A percentile compares a stretch with the other conserved stretches of the same genome.
Evolutionary conservation across 2,113 vertebrate genomes (phyloP).

Genomic region (Burhinus bistriatus): DNA sequence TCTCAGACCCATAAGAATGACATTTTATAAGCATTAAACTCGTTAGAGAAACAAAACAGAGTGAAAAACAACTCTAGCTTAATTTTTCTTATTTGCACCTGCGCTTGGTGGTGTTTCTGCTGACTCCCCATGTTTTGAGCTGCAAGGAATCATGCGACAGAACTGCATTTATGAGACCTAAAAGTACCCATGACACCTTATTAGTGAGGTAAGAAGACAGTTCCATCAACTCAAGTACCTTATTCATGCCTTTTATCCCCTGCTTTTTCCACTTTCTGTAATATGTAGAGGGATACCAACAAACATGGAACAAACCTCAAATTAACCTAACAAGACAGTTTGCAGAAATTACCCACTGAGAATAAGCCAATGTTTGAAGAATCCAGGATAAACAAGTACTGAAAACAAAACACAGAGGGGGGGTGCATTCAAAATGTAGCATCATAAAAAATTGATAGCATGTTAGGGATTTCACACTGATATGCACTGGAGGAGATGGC

Average conservation of each 20-base stretch:
- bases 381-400: neutral
- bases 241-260: neutral
- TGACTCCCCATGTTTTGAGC: neutral
- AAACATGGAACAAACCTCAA: neutral
- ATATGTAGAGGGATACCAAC: neutral
- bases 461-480: neutral
- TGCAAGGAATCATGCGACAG: neutral
- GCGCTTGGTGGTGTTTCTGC: neutral
- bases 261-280: neutral
- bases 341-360: neutral
- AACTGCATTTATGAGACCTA: neutral
- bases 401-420: neutral
- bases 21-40: neutral
- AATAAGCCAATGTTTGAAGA: constrained; percentile 10
- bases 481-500: neutral
- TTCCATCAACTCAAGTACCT: neutral
- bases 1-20: neutral
- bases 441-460: neutral
- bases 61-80: neutral
- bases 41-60: neutral
- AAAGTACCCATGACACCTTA: constrained; percentile 14
- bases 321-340: constrained; percentile 46
- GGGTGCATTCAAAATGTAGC: neutral
- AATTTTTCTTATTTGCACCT: constrained; percentile 17
- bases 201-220: constrained; percentile 19